Conservation (phyloP, 2,797 vertebrate species). For the Hoplostethus mediterraneus region DNA sequence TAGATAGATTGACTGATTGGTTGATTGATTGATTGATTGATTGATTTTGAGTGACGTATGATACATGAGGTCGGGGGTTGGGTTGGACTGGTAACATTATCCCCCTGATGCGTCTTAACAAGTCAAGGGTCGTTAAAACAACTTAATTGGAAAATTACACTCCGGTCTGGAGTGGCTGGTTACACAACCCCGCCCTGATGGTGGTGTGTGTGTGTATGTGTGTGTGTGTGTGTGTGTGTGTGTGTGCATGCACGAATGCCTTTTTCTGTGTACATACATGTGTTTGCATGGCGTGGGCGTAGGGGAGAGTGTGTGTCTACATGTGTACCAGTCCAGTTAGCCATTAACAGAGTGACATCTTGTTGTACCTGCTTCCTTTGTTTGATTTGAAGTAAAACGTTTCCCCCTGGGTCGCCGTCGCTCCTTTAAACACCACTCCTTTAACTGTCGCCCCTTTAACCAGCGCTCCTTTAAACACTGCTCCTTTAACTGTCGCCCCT, state of each 20-base stretch:
- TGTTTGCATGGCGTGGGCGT: conserved; percentile 41
- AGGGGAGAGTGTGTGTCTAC: conserved; percentile 19
- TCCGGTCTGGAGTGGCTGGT: conserved; percentile 8
- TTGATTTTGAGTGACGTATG: no score
- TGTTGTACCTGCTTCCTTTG: conserved; percentile 56
- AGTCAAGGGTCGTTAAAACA: conserved; percentile 14
- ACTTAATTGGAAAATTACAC: conserved; percentile 33
- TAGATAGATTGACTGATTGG: no score
- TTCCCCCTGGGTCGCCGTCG: not conserved
- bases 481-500: no score
- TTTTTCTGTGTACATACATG: conserved; percentile 38
- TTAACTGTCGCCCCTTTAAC: no score
- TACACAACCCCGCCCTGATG: not conserved
- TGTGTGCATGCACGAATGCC: conserved; percentile 12
- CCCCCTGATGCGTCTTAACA: conserved; percentile 1
- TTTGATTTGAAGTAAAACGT: conserved; percentile 55
- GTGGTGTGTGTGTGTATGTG: conserved; percentile 3
- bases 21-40: no score
- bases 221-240: not conserved
- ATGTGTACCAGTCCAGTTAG: conserved; percentile 57
- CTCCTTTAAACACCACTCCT: no score
- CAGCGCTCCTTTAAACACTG: no score
- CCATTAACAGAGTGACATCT: conserved; percentile 68
- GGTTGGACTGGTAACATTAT: not conserved
- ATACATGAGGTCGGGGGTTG: not conserved